Conservation (phyloP, 2,797 vertebrate genomes). For the Parotocinclus haroldoi region DNA sequence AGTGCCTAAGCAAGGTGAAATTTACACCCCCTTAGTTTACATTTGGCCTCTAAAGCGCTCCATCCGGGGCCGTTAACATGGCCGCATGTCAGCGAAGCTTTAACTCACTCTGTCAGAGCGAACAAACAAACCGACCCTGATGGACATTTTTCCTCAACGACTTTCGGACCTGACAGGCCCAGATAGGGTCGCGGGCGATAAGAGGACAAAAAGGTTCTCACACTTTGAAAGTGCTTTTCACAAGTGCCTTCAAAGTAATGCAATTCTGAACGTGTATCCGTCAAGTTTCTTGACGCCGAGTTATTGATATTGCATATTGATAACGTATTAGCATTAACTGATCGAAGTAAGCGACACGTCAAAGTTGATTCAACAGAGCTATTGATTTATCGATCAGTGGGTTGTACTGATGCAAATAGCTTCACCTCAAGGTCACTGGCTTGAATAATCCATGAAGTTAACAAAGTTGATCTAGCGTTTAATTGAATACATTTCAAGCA, state of each 20-base stretch:
- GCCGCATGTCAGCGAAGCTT: conserved; percentile 30
- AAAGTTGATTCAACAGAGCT: background rate
- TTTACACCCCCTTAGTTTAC: conserved; percentile 58
- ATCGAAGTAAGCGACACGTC: background rate
- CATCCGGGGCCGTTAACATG: conserved; percentile 39
- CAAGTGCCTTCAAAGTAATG: background rate
- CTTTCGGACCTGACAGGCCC: conserved; percentile 27
- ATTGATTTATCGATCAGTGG: background rate
- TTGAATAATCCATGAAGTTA: conserved; percentile 20
- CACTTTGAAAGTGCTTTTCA: conserved; percentile 17
- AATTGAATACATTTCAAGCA: background rate
- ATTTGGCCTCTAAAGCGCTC: conserved; percentile 40
- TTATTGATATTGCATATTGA: background rate
- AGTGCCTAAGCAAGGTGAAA: conserved; percentile 63
- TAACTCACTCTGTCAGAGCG: conserved; percentile 48
- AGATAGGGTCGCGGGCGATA: conserved; percentile 37
- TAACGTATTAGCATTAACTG: background rate
- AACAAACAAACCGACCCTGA: conserved; percentile 35
- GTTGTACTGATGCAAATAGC: conserved; percentile 11
- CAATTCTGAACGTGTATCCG: background rate
- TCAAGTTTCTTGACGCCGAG: too few relatives aligned
- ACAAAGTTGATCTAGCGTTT: too few relatives aligned
- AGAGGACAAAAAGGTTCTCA: conserved; percentile 34
- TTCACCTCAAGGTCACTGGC: background rate
- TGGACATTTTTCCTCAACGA: conserved; percentile 36